Evolutionary conservation across 2,888 invertebrate genomes (phyloP), one percentile per base, ranked within the genome.

Genomic region (Hypsopygia costalis): DNA sequence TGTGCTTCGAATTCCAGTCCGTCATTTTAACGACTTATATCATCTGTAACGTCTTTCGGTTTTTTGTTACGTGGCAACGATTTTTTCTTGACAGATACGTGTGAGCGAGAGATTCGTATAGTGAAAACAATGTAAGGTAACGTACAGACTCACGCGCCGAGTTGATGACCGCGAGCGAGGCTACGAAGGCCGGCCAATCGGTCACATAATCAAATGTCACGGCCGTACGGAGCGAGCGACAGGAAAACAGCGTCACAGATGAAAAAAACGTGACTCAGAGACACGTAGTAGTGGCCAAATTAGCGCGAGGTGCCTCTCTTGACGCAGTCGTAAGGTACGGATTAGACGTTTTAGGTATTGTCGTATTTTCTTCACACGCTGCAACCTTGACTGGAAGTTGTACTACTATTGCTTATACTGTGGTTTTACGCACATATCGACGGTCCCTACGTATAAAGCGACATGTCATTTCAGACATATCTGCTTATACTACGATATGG

Each of bases 131-230:
- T 6, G n/a, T 6, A 25, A 25, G 68, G 78, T 77, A 69, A 64
- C 58, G 69, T 71, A 66, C 75, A 62, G 64, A 62, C 73, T 69
- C 74, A 60, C 68, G 71, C 72, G 67, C 73, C 69, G 81, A 74
- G 87, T 83, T 81, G 86, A 76, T 81, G 87, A 88, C 87, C 86
- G 86, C 80, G 47, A 25, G 33, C 33, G 27, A 16, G 32, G 32
- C 68, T 58, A 59, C 73, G 86, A 86, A 88, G 87, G 87, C 83
- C 85, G 80, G 58, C 62, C 86, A 86, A 87, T 88, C 87, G 86
- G 87, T 87, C 87, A 86, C 76, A 75, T 81, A 76, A 66, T 65
- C 76, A 88, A 88, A 88, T 88, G 87, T 88, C 87, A 88, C 62
- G 87, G 87, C 57, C 85, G 74, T 69, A 69, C 80, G 16, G 4